A percentile compares a stretch with the other conserved stretches of the same genome.
Conservation (phyloP, 2,113 vertebrate species). For the Trinectes maculatus region DNA sequence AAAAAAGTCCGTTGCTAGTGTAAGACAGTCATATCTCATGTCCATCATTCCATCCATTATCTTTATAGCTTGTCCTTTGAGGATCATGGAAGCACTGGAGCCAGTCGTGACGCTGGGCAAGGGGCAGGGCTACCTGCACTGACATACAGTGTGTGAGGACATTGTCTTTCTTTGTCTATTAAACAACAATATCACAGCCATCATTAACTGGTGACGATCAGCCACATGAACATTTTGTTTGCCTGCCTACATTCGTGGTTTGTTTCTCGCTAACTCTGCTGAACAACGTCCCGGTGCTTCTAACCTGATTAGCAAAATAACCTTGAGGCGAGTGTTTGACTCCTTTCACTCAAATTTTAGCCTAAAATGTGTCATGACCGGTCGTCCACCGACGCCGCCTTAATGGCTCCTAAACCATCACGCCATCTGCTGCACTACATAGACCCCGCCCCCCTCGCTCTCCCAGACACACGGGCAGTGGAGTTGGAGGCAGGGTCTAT, state of each 20-base stretch:
- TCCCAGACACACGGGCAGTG: constrained; percentile 24
- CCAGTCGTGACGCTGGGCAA: too few species aligned
- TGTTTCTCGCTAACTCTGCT: neutral
- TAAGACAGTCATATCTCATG: too few species aligned
- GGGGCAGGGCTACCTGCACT: too few species aligned
- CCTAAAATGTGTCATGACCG: constrained; percentile 61
- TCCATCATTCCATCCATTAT: too few species aligned
- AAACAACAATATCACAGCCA: neutral
- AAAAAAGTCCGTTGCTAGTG: too few species aligned
- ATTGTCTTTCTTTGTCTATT: too few species aligned
- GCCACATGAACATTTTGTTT: neutral
- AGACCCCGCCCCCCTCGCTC: neutral
- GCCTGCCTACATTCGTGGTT: neutral
- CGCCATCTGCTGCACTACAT: constrained; percentile 65
- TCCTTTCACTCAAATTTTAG: constrained; percentile 11
- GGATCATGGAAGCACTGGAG: too few species aligned
- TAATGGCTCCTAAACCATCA: constrained; percentile 62
- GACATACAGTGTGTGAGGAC: too few species aligned
- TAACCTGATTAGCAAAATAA: constrained; percentile 16
- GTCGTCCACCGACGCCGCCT: constrained; percentile 31
- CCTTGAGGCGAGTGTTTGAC: constrained; percentile 49
- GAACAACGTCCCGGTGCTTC: neutral
- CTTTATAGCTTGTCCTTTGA: too few species aligned
- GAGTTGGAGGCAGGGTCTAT: constrained; percentile 58
- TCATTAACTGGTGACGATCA: constrained; percentile 4